A percentile compares a stretch with the other conserved stretches of the same genome.
Evolutionary conservation across 1,140 invertebrate species (phyloP).

Genomic region (Rhagoletis zephyria): DNA sequence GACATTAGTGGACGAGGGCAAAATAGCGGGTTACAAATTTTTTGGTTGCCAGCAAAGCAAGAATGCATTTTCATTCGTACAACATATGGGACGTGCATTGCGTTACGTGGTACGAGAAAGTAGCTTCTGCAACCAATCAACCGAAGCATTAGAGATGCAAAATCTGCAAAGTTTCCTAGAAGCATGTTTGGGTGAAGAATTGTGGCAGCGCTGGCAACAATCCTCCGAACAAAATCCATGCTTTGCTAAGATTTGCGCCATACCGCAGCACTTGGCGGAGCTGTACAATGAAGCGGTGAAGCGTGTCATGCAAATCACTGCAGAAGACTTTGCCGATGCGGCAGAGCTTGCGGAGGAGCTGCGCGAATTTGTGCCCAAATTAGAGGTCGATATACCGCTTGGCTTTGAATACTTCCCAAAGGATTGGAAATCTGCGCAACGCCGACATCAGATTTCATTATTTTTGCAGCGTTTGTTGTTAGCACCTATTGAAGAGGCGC

Average conservation of each 20-base stretch:
- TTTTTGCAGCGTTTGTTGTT: conserved; percentile 63
- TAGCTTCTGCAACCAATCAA: conserved; percentile 21
- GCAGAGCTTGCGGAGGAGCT: conserved; percentile 76
- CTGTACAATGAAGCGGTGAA: conserved; percentile 80
- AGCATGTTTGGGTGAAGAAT: conserved; percentile 74
- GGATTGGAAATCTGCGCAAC: conserved; percentile 73
- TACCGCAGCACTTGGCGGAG: conserved; percentile 77
- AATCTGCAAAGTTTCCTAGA: conserved; percentile 60
- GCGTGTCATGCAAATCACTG: conserved; percentile 77
- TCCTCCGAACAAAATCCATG: conserved; percentile 74
- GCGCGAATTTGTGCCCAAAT: conserved; percentile 71
- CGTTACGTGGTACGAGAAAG: conserved; percentile 60
- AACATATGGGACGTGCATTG: conserved; percentile 58
- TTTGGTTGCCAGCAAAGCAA: conserved; percentile 55
- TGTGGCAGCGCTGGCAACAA: conserved; percentile 78
- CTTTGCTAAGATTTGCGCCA: conserved; percentile 72
- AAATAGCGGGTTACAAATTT: conserved; percentile 56
- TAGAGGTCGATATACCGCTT: conserved; percentile 70
- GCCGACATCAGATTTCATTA: conserved; percentile 51
- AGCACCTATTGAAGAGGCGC: conserved; percentile 55
- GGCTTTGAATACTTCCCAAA: conserved; percentile 76
- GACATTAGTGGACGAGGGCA: neutral
- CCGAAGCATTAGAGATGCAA: conserved; percentile 58
- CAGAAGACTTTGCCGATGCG: conserved; percentile 75
- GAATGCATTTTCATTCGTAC: conserved; percentile 57